Evolutionary conservation across 2,888 invertebrate genomes (phyloP).

Genomic region (Lissonota sp.): DNA sequence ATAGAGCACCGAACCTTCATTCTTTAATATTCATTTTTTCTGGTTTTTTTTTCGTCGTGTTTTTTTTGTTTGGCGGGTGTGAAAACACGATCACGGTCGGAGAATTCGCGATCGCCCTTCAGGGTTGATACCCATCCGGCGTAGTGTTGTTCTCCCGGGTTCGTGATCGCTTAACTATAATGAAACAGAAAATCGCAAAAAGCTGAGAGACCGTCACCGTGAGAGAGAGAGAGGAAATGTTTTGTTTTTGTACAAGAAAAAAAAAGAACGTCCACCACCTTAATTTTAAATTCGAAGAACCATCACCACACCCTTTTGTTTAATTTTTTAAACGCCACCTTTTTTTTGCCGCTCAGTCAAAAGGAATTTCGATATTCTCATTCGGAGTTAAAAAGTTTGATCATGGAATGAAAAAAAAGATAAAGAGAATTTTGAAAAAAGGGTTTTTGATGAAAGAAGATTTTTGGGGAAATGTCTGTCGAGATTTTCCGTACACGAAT

Average conservation of each 20-base stretch:
- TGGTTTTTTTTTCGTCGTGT: conserved; percentile 38
- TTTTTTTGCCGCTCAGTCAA: conserved; percentile 35
- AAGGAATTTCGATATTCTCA: no score
- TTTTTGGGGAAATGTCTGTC: no score
- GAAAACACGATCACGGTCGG: conserved; percentile 69
- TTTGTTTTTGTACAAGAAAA: not conserved
- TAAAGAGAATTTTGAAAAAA: not conserved
- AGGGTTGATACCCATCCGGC: conserved; percentile 82
- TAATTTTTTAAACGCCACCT: conserved; percentile 52
- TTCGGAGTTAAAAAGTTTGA: not conserved
- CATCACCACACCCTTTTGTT: conserved; percentile 68
- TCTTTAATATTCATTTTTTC: conserved; percentile 55
- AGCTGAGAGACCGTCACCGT: conserved; percentile 65
- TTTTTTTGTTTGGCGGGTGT: conserved; percentile 27
- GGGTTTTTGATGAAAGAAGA: no score
- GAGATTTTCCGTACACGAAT: no score
- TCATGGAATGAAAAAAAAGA: not conserved
- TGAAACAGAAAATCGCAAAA: conserved; percentile 77
- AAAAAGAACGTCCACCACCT: conserved; percentile 27
- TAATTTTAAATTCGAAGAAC: conserved; percentile 55
- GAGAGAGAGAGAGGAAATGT: not conserved
- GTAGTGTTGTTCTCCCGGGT: conserved; percentile 87
- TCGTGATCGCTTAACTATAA: conserved; percentile 90
- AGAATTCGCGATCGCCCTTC: conserved; percentile 76
- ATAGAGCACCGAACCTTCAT: conserved; percentile 79